These are phyloP conservation scores for Meloe dianella DNA, from an alignment of 2,888 invertebrate genomes.

Conservation along the genomic window DNA sequence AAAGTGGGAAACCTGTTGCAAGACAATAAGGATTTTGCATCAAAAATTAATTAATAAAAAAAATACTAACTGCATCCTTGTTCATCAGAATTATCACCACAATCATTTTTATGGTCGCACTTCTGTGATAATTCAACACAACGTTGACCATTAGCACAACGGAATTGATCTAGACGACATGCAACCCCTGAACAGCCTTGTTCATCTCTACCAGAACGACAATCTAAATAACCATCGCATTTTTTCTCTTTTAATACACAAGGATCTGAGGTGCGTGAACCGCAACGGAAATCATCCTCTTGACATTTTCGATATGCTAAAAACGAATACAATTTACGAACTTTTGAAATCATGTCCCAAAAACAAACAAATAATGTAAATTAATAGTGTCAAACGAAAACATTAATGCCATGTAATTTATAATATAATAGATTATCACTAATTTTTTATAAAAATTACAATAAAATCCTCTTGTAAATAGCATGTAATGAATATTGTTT, in stretches of 20 bases:
- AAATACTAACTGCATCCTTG: slow-evolving; percentile 80
- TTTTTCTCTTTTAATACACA: slow-evolving; percentile 88
- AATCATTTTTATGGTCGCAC: slow-evolving; percentile 91
- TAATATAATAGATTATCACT: neutral
- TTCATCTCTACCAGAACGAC: slow-evolving; percentile 83
- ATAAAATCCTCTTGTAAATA: neutral
- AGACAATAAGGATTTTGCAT: too few species aligned
- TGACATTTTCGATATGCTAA: slow-evolving; percentile 88
- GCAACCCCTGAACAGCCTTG: slow-evolving; percentile 73
- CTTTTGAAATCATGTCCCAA: neutral
- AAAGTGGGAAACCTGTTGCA: slow-evolving; percentile 81
- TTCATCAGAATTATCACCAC: slow-evolving; percentile 90
- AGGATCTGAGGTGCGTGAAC: slow-evolving; percentile 70
- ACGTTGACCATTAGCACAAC: slow-evolving; percentile 79
- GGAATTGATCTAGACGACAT: slow-evolving; percentile 85
- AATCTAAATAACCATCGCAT: slow-evolving; percentile 91
- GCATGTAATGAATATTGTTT: neutral
- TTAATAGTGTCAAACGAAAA: too few species aligned
- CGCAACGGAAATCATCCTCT: slow-evolving; percentile 87
- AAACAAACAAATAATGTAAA: too few species aligned
- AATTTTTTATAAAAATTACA: slow-evolving; percentile 9
- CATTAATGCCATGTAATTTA: neutral
- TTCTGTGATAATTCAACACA: slow-evolving; percentile 79
- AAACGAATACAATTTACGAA: slow-evolving; percentile 42
- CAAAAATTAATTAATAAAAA: too few species aligned